Conservation (phyloP, 2,113 vertebrate species). For the Gymnocephalus cernua region DNA sequence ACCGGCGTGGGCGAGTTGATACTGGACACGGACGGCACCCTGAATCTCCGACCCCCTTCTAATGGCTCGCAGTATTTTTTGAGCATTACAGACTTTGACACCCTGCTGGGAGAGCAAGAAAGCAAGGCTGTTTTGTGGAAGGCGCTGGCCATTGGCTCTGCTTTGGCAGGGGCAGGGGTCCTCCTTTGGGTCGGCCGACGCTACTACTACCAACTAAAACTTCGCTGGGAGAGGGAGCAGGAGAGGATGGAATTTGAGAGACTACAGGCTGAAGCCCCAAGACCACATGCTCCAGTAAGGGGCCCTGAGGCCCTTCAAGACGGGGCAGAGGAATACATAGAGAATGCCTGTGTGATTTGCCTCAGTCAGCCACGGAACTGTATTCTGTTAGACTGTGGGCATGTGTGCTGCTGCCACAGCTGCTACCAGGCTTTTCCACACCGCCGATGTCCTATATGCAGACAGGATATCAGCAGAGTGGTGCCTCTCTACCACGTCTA, state of each 20-base stretch:
- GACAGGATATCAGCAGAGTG: constrained; percentile 84
- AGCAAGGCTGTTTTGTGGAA: constrained; percentile 80
- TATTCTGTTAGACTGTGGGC: constrained; percentile 88
- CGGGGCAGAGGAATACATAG: not conserved
- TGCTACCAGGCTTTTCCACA: constrained; percentile 87
- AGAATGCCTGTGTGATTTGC: constrained; percentile 86
- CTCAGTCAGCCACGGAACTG: constrained; percentile 84
- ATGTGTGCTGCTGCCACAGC: constrained; percentile 90
- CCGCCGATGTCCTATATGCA: constrained; percentile 88
- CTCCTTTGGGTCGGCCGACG: constrained; percentile 81
- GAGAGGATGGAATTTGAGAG: constrained; percentile 75
- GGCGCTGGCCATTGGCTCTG: constrained; percentile 70
- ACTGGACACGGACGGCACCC: constrained; percentile 82
- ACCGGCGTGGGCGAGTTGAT: constrained; percentile 88
- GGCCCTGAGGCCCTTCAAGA: not conserved
- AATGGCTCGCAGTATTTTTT: constrained; percentile 85
- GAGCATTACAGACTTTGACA: constrained; percentile 85
- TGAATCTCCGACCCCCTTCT: constrained; percentile 86
- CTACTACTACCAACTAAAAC: constrained; percentile 73
- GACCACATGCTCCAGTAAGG: not conserved
- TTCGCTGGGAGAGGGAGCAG: constrained; percentile 69
- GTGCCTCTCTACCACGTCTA: constrained; percentile 87
- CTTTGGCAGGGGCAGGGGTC: constrained; percentile 67
- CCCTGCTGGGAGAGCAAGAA: constrained; percentile 80
- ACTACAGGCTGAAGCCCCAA: constrained; percentile 8